These are phyloP conservation scores for Vulpes vulpes DNA, from an alignment of 2,113 vertebrate genomes.

Conservation along the genomic window DNA sequence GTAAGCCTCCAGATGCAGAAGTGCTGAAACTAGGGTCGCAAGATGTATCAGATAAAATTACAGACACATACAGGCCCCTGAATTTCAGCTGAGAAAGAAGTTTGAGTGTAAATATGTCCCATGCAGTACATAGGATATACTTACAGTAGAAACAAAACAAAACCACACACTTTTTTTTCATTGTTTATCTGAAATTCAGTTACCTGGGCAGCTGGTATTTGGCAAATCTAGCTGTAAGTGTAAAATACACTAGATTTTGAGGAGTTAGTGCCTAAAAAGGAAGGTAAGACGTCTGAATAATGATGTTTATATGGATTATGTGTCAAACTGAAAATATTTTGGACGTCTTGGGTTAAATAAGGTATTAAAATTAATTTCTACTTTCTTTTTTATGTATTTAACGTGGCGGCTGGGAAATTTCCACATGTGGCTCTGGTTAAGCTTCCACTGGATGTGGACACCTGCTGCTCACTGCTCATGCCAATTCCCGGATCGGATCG, in stretches of 20 bases:
- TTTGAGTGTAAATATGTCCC: background rate
- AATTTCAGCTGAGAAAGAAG: background rate
- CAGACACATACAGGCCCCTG: background rate
- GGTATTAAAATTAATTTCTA: background rate
- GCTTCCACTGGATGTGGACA: accelerated
- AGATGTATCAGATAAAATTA: background rate
- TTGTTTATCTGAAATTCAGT: background rate
- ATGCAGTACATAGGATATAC: background rate
- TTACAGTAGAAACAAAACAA: background rate
- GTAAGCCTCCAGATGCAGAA: background rate
- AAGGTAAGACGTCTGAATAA: background rate
- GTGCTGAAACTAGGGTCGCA: background rate
- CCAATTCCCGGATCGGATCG: background rate
- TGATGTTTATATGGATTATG: background rate
- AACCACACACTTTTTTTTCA: no score
- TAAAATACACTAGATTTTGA: background rate
- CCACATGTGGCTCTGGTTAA: accelerated
- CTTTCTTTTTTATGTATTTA: background rate
- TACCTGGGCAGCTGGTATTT: background rate
- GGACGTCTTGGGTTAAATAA: background rate
- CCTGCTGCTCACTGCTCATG: accelerated
- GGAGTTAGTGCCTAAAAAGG: background rate
- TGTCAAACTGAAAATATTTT: background rate
- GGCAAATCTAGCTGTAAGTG: background rate
- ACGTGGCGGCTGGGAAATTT: accelerated